These are phyloP conservation scores for Paramacrobiotus metropolitanus DNA, from an alignment of 1,140 invertebrate species.

Conservation along the genomic window DNA sequence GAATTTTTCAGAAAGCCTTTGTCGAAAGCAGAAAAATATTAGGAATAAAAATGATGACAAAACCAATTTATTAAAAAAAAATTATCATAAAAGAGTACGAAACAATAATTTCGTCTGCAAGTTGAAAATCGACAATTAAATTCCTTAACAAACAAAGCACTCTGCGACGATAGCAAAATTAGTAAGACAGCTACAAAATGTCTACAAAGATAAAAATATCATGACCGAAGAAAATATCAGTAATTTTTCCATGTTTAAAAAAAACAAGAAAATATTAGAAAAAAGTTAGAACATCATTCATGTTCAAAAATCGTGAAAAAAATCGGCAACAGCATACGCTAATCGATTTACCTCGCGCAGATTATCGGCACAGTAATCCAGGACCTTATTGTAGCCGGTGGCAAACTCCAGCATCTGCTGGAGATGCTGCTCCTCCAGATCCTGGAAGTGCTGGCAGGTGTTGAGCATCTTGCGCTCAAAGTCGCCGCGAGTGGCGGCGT, in stretches of 20 bases:
- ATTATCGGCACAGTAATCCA: conserved; percentile 64
- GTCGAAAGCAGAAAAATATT: too few relatives aligned
- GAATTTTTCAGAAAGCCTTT: too few relatives aligned
- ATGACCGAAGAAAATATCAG: conserved; percentile 8
- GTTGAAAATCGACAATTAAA: too few relatives aligned
- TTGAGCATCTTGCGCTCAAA: conserved; percentile 82
- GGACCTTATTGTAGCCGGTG: conserved; percentile 56
- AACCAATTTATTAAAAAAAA: too few relatives aligned
- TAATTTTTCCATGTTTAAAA: conserved; percentile 4
- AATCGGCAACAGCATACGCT: conserved; percentile 6
- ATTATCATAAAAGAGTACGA: too few relatives aligned
- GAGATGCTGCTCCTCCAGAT: conserved; percentile 68
- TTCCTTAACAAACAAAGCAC: too few relatives aligned
- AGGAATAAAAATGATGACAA: too few relatives aligned
- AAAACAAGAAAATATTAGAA: conserved; percentile 6
- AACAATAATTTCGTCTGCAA: too few relatives aligned
- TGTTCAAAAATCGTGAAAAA: conserved; percentile 8
- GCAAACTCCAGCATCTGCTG: conserved; percentile 87
- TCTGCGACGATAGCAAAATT: too few relatives aligned
- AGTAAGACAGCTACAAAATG: too few relatives aligned
- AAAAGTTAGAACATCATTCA: conserved; percentile 4
- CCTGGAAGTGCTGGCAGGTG: conserved; percentile 77
- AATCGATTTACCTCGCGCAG: conserved; percentile 40
- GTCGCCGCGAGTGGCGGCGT: conserved; percentile 57
- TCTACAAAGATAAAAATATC: too few relatives aligned